phyloP scores from a whole-genome alignment of 2,888 invertebrate genomes.

The Ophion costatus region DNA sequence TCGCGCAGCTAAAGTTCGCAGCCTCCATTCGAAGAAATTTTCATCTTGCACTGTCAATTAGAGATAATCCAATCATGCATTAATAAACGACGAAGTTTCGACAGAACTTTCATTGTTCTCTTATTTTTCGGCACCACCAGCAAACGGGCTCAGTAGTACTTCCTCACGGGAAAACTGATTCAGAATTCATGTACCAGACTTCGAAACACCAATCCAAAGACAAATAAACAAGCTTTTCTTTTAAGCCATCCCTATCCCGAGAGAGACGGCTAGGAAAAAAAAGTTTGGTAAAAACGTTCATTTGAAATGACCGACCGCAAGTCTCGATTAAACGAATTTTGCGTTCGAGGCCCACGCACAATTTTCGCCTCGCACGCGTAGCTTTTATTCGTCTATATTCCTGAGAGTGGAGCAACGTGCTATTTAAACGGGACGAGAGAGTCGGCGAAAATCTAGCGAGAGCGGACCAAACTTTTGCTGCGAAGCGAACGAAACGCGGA shows the following conservation, averaged over 20 bases:
- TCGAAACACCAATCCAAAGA: not conserved
- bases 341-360: constrained; percentile 8
- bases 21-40: not conserved
- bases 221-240: not conserved
- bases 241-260: not conserved
- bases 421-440: constrained; percentile 34
- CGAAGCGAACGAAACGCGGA: constrained; percentile 1
- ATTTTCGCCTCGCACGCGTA: constrained; percentile 33
- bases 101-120: not conserved
- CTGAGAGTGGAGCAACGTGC: constrained; percentile 57
- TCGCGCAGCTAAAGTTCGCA: not conserved
- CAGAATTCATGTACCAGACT: too few relatives aligned
- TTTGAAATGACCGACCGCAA: not conserved
- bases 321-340: constrained; percentile 26
- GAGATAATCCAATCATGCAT: not conserved
- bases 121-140: not conserved
- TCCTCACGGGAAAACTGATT: too few relatives aligned
- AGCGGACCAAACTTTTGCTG: constrained; percentile 31
- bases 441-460: constrained; percentile 18
- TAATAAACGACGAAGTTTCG: not conserved
- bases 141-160: too few relatives aligned
- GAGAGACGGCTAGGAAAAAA: not conserved
- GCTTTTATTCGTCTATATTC: constrained; percentile 61
- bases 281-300: constrained; percentile 11
- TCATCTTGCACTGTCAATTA: not conserved